Evolutionary conservation across 2,888 invertebrate genomes (phyloP).

Genomic region (Nomada fucata): DNA sequence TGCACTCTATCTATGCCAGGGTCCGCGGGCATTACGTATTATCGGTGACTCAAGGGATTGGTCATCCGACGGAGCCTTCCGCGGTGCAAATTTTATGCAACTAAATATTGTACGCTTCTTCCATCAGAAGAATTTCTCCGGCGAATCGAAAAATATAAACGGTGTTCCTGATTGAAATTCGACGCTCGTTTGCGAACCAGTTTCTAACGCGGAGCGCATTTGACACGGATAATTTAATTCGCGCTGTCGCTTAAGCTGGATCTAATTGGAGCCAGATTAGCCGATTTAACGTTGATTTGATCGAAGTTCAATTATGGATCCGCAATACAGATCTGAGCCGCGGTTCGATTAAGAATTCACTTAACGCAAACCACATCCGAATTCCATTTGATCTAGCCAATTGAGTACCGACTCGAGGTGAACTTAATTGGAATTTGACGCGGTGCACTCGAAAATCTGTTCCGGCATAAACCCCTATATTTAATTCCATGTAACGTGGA

Average conservation of each 20-base stretch:
- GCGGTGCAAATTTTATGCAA: background rate
- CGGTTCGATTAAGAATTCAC: background rate
- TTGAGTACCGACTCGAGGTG: background rate
- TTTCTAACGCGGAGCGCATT: too few relatives aligned
- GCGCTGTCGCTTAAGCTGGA: background rate
- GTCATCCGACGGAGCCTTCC: background rate
- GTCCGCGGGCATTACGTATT: too few relatives aligned
- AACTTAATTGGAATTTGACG: background rate
- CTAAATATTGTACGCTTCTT: too few relatives aligned
- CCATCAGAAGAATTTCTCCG: too few relatives aligned
- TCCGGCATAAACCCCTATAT: background rate
- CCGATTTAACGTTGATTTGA: background rate
- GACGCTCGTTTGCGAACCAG: too few relatives aligned
- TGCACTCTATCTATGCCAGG: too few relatives aligned
- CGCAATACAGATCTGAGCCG: background rate
- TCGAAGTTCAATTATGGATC: constrained; percentile 14
- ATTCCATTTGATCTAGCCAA: constrained; percentile 11
- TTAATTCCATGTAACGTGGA: background rate
- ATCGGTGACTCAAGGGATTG: too few relatives aligned
- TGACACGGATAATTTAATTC: background rate
- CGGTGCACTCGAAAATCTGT: background rate
- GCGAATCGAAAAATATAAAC: background rate
- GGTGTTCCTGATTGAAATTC: background rate
- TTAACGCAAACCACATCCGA: background rate
- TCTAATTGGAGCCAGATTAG: background rate